Conservation (phyloP, 2,888 invertebrate genomes). For the Cheiracanthium punctorium region DNA sequence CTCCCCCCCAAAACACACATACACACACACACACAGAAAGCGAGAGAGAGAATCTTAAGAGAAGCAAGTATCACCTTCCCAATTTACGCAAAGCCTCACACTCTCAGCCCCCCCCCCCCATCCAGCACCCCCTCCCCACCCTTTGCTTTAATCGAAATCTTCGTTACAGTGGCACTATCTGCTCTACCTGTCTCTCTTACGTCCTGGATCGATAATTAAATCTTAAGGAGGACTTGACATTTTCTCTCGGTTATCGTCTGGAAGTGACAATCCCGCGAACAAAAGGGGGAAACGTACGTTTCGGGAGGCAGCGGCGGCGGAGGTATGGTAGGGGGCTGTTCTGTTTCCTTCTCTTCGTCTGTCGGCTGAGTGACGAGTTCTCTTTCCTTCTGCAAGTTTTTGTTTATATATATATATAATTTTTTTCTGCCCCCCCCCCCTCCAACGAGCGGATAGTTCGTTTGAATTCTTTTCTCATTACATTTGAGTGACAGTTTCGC, state of each 20-base stretch:
- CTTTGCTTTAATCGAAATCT: slow-evolving; percentile 64
- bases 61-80: slow-evolving; percentile 56
- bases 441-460: slow-evolving; percentile 4
- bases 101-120: not conserved
- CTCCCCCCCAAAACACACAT: slow-evolving; percentile 60
- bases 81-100: slow-evolving; percentile 54
- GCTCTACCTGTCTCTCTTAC: slow-evolving; percentile 56
- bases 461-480: slow-evolving; percentile 25
- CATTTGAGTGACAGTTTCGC: slow-evolving; percentile 15
- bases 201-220: slow-evolving; percentile 67
- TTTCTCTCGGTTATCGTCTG: slow-evolving; percentile 60
- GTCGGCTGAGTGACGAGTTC: slow-evolving; percentile 47
- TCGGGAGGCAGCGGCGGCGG: not conserved
- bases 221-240: slow-evolving; percentile 65
- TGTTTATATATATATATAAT: slow-evolving; percentile 10
- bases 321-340: slow-evolving; percentile 53
- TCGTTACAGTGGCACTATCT: slow-evolving; percentile 60
- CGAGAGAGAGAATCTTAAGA: slow-evolving; percentile 21
- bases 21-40: slow-evolving; percentile 16
- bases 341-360: slow-evolving; percentile 50
- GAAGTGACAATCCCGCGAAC: slow-evolving; percentile 49
- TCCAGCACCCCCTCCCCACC: not conserved
- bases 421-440: not conserved
- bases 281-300: slow-evolving; percentile 15
- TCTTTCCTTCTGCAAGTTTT: slow-evolving; percentile 10